A percentile compares a stretch with the other conserved stretches of the same genome.
These are phyloP conservation scores for Thereuonema tuberculata DNA, from an alignment of 1,140 invertebrate species.

Conservation along the genomic window DNA sequence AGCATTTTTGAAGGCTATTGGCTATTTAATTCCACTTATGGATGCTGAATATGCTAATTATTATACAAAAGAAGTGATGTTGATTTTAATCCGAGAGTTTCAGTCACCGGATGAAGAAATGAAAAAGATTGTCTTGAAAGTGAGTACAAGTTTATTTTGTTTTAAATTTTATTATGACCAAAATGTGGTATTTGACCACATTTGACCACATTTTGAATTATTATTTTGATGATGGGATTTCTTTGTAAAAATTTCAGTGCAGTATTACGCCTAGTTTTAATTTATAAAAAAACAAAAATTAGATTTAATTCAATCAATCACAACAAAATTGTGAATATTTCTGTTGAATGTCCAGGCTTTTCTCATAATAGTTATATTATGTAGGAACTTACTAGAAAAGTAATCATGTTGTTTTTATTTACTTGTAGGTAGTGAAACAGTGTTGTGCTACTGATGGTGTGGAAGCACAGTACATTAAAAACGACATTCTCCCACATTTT, in stretches of 20 bases:
- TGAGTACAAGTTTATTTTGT: constrained; percentile 25
- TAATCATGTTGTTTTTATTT: constrained; percentile 2
- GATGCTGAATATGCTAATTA: constrained; percentile 99
- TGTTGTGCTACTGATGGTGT: constrained; percentile 99
- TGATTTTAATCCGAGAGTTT: constrained; percentile 97
- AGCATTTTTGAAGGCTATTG: constrained; percentile 98
- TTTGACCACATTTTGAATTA: too few relatives aligned
- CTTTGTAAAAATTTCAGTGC: neutral
- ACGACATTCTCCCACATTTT: constrained; percentile 96
- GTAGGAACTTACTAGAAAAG: neutral
- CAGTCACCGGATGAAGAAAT: constrained; percentile 99
- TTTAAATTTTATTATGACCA: too few relatives aligned
- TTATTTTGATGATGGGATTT: too few relatives aligned
- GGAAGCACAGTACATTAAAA: constrained; percentile 96
- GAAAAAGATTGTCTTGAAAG: constrained; percentile 99
- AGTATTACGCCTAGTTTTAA: too few relatives aligned
- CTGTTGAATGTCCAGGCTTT: too few relatives aligned
- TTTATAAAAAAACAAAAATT: too few relatives aligned
- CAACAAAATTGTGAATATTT: too few relatives aligned
- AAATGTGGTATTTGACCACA: too few relatives aligned
- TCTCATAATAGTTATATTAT: neutral
- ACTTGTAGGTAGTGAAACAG: constrained; percentile 88
- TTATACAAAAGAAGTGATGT: constrained; percentile 99
- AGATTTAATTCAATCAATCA: too few relatives aligned
- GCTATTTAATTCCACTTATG: constrained; percentile 98